Conservation (phyloP, 2,113 vertebrate species). For the Protobothrops mucrosquamatus region DNA sequence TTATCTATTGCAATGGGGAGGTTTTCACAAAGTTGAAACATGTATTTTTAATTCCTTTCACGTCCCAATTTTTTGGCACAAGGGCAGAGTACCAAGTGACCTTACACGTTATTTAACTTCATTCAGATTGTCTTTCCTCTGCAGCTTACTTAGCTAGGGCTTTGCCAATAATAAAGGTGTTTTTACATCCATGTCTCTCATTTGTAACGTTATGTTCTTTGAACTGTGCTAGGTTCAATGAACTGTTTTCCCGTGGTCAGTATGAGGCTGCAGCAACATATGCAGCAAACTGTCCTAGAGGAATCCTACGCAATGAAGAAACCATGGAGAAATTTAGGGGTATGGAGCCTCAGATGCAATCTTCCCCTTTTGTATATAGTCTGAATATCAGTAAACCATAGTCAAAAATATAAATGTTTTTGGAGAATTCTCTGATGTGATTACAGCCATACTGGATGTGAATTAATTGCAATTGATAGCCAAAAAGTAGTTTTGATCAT, state of each 20-base stretch:
- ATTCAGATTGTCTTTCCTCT: not conserved
- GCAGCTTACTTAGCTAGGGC: not conserved
- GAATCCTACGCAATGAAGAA: constrained; percentile 71
- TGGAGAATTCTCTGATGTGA: not conserved
- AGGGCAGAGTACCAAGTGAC: not conserved
- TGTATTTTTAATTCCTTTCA: not conserved
- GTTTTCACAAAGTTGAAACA: not conserved
- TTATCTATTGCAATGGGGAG: not conserved
- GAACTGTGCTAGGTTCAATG: constrained; percentile 65
- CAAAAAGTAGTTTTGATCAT: not conserved
- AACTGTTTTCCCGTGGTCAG: constrained; percentile 69
- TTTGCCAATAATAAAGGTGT: not conserved
- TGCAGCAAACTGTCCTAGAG: constrained; percentile 69
- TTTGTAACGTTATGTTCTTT: not conserved
- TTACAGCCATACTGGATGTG: not conserved
- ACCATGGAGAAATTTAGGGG: constrained; percentile 71
- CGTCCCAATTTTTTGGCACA: not conserved
- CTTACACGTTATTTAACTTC: not conserved
- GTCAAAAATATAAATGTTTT: not conserved
- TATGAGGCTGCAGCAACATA: constrained; percentile 71
- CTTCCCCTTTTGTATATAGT: not conserved
- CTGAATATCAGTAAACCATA: not conserved
- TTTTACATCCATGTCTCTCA: not conserved
- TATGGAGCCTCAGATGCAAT: constrained; percentile 36
- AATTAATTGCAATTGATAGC: not conserved